Evolutionary conservation across 2,888 invertebrate genomes (phyloP), one percentile per base, ranked within the genome.

Genomic region (Melinaea marsaeus): DNA sequence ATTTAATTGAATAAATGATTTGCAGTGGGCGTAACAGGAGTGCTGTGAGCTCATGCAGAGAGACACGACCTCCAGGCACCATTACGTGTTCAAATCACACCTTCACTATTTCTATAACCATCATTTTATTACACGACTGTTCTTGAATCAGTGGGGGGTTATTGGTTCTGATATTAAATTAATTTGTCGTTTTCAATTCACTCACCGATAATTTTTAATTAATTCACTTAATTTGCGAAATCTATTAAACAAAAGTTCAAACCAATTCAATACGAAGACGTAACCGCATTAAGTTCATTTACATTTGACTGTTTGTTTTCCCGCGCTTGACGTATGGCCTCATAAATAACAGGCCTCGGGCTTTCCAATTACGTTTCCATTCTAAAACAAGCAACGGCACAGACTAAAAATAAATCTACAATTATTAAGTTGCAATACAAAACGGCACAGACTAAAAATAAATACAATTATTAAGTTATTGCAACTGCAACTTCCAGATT

Each of bases 281-380:
- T 68, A 69, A 67, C 66, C 63, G 59, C 69, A 72, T 77, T 77
- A 75, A 66, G 63, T 63, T 58, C 69, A 72, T 75, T 77, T 75
- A 77, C 78, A 76, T 75, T 69, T 66, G 72, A 74, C 71, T 84
- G 82, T 86, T 86, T 84, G 85, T 83, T 83, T 81, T 75, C 72
- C 73, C 62, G 64, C 65, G 69, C 62, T 70, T 88, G 84, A 88
- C 84, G 82, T 78, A 88, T 84, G 73, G 80, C 65, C 68, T 69
- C 84, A 88, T 88, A 85, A 87, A 87, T 87, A 81, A 85, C 75
- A 58, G 60, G 69, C 84, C 85, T 79, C 71, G 72, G 83, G 81
- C 69, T 75, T 80, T 80, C 85, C 86, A 87, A 87, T 88, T 85
- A 88, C 72, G 66, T 68, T 67, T 55, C 61, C 61, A 62, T 61